Evolutionary conservation across 2,113 vertebrate genomes (phyloP).

Genomic region (Leptodactylus fuscus): DNA sequence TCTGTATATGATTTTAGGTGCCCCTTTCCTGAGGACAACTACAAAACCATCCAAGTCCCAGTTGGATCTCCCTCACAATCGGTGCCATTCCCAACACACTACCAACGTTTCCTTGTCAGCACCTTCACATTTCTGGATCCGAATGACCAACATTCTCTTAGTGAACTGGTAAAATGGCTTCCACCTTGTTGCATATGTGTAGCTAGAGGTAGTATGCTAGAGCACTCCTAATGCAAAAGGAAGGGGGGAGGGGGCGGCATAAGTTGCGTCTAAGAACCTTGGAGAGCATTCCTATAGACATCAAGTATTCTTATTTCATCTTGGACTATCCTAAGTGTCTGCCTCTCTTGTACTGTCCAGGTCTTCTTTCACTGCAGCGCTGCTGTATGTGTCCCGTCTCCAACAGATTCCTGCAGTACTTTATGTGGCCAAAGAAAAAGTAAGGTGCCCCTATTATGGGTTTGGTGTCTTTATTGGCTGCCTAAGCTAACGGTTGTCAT

Average conservation of each 20-base stretch:
- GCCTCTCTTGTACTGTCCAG: too few species aligned
- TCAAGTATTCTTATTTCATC: too few species aligned
- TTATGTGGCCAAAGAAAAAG: neutral
- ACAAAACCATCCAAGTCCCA: constrained; percentile 66
- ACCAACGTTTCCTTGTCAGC: constrained; percentile 68
- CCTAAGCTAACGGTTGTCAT: neutral
- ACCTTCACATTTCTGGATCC: constrained; percentile 70
- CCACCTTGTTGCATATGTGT: neutral
- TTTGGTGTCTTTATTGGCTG: too few species aligned
- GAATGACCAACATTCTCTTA: constrained; percentile 54
- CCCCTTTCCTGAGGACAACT: constrained; percentile 71
- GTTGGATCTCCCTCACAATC: neutral
- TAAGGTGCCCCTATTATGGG: neutral
- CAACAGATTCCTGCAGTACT: neutral
- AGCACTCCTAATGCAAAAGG: too few species aligned
- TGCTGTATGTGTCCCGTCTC: constrained; percentile 40
- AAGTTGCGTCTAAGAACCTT: too few species aligned
- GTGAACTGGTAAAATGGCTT: constrained; percentile 64
- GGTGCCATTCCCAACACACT: constrained; percentile 66
- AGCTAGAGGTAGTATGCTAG: neutral
- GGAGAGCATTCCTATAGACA: too few species aligned
- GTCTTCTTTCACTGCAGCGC: constrained; percentile 61
- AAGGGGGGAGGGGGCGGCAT: too few species aligned
- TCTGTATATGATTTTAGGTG: constrained; percentile 64
- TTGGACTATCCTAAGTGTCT: too few species aligned